Percentiles rank a stretch among this genome's conserved stretches.
Conservation (phyloP, 2,888 invertebrate species). For the Temnothorax ravouxi region DNA sequence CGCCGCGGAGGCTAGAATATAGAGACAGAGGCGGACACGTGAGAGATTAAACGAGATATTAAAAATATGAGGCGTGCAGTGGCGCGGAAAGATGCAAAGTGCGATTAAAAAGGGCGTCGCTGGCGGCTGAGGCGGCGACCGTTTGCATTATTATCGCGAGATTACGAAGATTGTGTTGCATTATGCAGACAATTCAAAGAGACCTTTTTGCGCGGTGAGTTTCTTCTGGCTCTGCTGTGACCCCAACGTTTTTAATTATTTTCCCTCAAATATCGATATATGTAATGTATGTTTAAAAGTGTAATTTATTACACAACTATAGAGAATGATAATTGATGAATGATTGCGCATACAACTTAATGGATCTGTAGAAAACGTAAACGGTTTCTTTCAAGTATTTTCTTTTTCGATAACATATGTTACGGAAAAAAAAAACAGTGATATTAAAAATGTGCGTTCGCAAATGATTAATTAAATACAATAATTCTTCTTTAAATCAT, state of each 20-base stretch:
- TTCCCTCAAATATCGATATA: too few species aligned
- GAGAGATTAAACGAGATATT: constrained; percentile 32
- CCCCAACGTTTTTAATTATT: constrained; percentile 17
- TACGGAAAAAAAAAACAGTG: background rate
- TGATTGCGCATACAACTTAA: background rate
- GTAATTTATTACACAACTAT: constrained; percentile 16
- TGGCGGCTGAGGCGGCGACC: background rate
- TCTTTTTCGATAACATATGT: background rate
- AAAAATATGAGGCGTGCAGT: constrained; percentile 45
- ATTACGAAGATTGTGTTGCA: constrained; percentile 22
- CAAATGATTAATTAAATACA: background rate
- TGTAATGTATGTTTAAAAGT: too few species aligned
- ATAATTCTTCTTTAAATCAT: background rate
- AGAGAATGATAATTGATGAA: background rate
- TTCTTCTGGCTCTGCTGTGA: background rate
- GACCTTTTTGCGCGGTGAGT: background rate
- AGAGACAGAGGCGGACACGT: constrained; percentile 11
- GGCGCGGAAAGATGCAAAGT: constrained; percentile 39
- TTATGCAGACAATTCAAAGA: constrained; percentile 34
- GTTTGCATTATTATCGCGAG: constrained; percentile 28
- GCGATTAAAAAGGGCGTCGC: constrained; percentile 32
- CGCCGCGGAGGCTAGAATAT: background rate
- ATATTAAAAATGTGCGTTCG: background rate
- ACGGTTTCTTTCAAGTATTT: background rate
- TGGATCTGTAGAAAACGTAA: background rate